Conservation (phyloP, 2,888 invertebrate genomes). For the Seira sanloemensis region DNA sequence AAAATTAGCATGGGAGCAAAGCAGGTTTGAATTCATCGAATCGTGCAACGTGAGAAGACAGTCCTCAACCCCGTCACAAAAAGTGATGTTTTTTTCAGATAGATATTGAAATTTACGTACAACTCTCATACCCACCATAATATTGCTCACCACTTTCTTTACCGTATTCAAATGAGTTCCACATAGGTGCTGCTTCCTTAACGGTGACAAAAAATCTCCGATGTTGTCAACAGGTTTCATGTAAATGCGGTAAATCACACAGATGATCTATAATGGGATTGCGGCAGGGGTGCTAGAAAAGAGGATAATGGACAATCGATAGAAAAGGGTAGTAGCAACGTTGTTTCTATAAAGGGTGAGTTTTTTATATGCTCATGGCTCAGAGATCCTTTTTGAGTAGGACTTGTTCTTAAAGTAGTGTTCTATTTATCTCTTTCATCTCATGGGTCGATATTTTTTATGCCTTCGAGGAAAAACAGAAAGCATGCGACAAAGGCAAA, state of each 20-base stretch:
- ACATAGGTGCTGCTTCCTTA: background rate
- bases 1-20: background rate
- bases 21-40: conserved; percentile 26
- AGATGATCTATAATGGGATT: conserved; percentile 39
- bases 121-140: background rate
- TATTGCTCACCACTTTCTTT: background rate
- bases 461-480: background rate
- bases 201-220: background rate
- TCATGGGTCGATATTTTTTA: background rate
- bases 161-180: background rate
- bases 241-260: conserved; percentile 39
- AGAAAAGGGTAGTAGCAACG: conserved; percentile 2
- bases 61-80: background rate
- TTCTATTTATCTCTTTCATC: background rate
- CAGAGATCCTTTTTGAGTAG: background rate
- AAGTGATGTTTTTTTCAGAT: conserved; percentile 11
- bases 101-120: background rate
- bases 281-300: conserved; percentile 27
- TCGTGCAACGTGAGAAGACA: conserved; percentile 52
- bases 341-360: background rate
- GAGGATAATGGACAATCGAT: conserved; percentile 25
- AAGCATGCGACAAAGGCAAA: background rate
- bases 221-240: conserved; percentile 53
- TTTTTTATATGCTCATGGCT: background rate
- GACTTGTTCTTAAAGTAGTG: background rate